These are phyloP conservation scores for Mionectes macconnelli DNA, from an alignment of 2,113 vertebrate genomes.

Conservation along the genomic window DNA sequence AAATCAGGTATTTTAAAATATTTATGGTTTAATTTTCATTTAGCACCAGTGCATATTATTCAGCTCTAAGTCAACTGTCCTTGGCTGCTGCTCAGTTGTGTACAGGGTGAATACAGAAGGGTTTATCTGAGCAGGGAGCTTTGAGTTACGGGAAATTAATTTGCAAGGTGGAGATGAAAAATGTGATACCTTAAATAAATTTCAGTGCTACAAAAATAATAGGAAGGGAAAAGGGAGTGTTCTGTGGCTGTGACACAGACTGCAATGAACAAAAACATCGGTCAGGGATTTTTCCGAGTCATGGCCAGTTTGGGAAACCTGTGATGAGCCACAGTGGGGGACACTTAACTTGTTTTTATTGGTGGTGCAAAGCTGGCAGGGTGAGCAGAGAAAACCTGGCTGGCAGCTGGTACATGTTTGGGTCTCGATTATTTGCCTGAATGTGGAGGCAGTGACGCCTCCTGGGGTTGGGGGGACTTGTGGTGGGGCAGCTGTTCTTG, in stretches of 20 bases:
- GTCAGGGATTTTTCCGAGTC: not conserved
- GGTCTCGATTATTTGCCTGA: not conserved
- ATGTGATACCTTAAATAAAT: not conserved
- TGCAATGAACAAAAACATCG: not conserved
- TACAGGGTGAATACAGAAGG: not conserved
- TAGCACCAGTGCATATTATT: not conserved
- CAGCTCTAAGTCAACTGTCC: conserved; percentile 16
- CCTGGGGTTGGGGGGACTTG: no score
- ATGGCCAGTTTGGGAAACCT: not conserved
- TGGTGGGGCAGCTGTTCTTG: not conserved
- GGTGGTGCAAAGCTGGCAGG: not conserved
- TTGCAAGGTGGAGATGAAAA: not conserved
- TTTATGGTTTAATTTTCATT: conserved; percentile 52
- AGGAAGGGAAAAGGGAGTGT: not conserved
- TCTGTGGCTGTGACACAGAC: not conserved
- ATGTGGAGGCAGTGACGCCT: not conserved
- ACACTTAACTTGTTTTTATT: not conserved
- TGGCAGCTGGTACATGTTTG: not conserved
- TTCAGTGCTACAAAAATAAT: not conserved
- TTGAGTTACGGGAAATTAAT: not conserved
- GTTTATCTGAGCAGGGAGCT: not conserved
- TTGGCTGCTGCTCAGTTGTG: conserved; percentile 6
- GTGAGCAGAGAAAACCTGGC: not conserved
- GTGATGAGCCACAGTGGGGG: not conserved
- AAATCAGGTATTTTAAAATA: conserved; percentile 47